These are phyloP conservation scores for Halcyon senegalensis DNA, from an alignment of 2,113 vertebrate species.

Conservation along the genomic window DNA sequence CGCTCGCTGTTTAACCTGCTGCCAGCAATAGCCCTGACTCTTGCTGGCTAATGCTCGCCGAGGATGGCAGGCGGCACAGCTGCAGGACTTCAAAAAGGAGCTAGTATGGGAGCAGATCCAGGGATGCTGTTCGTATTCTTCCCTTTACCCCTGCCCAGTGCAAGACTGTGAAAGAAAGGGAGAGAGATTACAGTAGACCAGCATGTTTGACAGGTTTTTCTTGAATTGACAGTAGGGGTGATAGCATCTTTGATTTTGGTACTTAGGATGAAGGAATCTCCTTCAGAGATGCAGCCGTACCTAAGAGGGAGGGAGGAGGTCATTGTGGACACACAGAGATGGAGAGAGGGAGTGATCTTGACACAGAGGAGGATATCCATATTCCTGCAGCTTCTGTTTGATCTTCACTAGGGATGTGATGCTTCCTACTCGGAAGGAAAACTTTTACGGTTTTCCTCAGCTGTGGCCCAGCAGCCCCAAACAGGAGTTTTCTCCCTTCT, in stretches of 20 bases:
- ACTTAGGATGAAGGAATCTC: not conserved
- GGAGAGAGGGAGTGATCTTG: not conserved
- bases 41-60: not conserved
- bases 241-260: not conserved
- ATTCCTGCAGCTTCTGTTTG: fast-evolving
- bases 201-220: not conserved
- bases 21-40: not conserved
- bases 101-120: not conserved
- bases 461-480: not conserved
- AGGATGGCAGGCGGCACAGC: not conserved
- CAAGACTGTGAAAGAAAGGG: not conserved
- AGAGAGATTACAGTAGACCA: not conserved
- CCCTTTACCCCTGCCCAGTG: not conserved
- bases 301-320: not conserved
- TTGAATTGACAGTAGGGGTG: not conserved
- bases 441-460: not conserved
- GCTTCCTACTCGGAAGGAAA: not conserved
- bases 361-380: not conserved
- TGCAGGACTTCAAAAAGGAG: not conserved
- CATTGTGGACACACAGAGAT: not conserved
- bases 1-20: not conserved
- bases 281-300: not conserved
- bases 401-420: not conserved
- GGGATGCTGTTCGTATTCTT: not conserved
- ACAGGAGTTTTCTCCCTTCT: not conserved